Percentiles rank a stretch among this genome's conserved stretches.
Conservation (phyloP, 2,888 invertebrate genomes). For the Linnaemya tessellans region DNA sequence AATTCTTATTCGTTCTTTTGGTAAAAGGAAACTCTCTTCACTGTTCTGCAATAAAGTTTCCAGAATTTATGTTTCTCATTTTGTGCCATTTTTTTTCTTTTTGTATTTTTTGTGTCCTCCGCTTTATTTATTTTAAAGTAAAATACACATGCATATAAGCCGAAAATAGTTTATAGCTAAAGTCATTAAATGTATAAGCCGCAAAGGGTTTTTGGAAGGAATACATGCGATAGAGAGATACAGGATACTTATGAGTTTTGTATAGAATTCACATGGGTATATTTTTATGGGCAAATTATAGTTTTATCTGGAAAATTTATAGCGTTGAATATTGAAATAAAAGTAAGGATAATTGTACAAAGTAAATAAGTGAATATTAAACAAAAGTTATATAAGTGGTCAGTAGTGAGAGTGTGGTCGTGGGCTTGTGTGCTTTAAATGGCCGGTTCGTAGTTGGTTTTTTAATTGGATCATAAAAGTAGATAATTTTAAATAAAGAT, state of each 20-base stretch:
- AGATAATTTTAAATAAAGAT: no score
- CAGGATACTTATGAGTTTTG: constrained; percentile 37
- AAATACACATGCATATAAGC: constrained; percentile 26
- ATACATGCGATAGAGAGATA: constrained; percentile 43
- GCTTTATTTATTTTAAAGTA: constrained; percentile 65
- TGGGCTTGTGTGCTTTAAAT: background rate
- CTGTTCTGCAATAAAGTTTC: constrained; percentile 66
- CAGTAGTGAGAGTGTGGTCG: background rate
- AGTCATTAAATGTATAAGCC: constrained; percentile 70
- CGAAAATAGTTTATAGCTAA: constrained; percentile 68
- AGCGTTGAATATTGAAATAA: constrained; percentile 68
- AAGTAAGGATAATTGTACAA: constrained; percentile 57
- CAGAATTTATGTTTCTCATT: constrained; percentile 63
- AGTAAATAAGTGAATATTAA: constrained; percentile 53
- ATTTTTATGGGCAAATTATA: constrained; percentile 72
- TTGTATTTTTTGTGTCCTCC: constrained; percentile 50
- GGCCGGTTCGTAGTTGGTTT: background rate
- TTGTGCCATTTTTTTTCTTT: background rate
- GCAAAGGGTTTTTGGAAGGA: constrained; percentile 55
- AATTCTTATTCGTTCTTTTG: constrained; percentile 18
- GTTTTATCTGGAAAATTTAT: constrained; percentile 71
- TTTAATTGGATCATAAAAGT: background rate
- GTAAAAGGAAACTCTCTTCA: constrained; percentile 49
- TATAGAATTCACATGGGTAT: constrained; percentile 53
- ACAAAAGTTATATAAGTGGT: constrained; percentile 9